Base-by-base conservation (phyloP, 2,888 invertebrate genomes). In the Trilocha varians region DNA sequence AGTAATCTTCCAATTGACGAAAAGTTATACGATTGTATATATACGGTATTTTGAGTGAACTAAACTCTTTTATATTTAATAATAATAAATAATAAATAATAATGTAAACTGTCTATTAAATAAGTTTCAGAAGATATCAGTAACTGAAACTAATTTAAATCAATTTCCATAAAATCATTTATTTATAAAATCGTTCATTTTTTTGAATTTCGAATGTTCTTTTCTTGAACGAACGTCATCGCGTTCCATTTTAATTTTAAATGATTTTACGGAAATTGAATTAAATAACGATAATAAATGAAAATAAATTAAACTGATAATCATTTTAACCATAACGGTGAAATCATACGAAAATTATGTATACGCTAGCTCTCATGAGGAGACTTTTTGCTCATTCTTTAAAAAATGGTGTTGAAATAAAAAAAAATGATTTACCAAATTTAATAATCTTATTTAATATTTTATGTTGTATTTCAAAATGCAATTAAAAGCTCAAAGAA, bases 401-500 rank as follows among this genome's bases (percentile, higher is more conserved):
- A 78, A 64, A 70, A 77, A 78, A 74, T 69, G 73, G 75, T 85
- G 85, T 86, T 84, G 69, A 84, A 82, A 85, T 87, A 89, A 18
- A 25, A n/a, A 25, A 25, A 25, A 54, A 90, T 91, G 89, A 91
- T 89, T 90, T 90, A 90, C 90, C 90, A 91, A 89, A 90, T 89
- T 89, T 79, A 85, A 87, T 90, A 89, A 89, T 89, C 90, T 91
- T 91, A 91, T 91, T 91, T 91, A 90, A 90, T 91, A 91, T 91
- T 91, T 85, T 85, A 91, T 91, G 91, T 91, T 91, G 91, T 91
- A 91, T 89, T 91, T 91, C 91, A 90, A 89, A 91, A 91, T 90
- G 91, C 91, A 91, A 91, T 91, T 90, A 91, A 87, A 91, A 90
- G 91, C 91, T 91, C 91, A 92, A 91, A 91, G 91, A 91, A 91